Base-by-base conservation (phyloP, 2,888 invertebrate genomes). In the Hermaeophaga mercurialis region DNA sequence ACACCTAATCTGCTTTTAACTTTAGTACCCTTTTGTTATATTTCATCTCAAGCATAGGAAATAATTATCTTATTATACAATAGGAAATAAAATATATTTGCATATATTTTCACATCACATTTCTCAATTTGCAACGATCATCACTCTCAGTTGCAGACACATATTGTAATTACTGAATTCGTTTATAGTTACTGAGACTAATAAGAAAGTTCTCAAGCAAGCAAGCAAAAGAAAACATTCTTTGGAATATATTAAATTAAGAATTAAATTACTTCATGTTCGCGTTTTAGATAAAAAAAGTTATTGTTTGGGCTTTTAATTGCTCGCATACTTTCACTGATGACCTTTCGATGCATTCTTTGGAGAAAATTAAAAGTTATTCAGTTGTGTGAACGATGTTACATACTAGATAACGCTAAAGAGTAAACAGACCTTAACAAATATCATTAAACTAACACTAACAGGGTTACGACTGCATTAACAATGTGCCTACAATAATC, bases 301-400 rank as follows among this genome's bases (percentile, higher is more conserved):
- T 39, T 39, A 39, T 19, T 39, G 39, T 39, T 39, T 31, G 31
- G 28, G 9, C 31, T 31, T 28, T 28, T 28, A 28, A 28, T 28
- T 28, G 33, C 33, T 36, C 28, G 36, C 17, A 5, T 36, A 17
- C 36, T 36, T 36, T 36, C 36, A 15, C 36, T 36, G 36, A 36
- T 12, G 2, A n/a, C 11, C 22, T 22, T 22, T 22, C 22, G 17
- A 9, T 36, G 36, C 15, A 36, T 36, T 36, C 43, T 43, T 43
- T 43, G 12, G 43, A 43, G 43, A 43, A 43, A 43, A 43, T 43
- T 24, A 43, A 26, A 43, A 43, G 24, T 26, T 18, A 43, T 43
- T 43, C 14, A 12, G 2, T 43, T 24, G 43, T 18, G 43, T 18
- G 43, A 43, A 43, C 15, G 36, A 36, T 36, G 14, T 36, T 6